Base-by-base conservation (phyloP, 2,113 vertebrate species). In the Phyllostomus discolor region DNA sequence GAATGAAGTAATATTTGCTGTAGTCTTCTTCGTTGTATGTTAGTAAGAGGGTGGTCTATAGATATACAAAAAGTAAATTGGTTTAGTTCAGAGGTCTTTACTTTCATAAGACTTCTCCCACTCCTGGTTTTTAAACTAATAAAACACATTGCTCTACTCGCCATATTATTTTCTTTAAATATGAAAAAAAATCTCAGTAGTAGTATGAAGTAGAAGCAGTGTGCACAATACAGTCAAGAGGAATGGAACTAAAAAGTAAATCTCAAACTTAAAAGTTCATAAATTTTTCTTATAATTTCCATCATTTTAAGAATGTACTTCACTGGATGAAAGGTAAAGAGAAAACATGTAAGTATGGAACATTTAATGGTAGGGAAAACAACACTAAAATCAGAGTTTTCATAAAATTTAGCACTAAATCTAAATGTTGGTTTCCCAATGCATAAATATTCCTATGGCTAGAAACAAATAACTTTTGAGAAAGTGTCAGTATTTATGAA, bases 381-480 rank as follows among this genome's bases (percentile, higher is more conserved):
- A 90, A 92, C 62, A 94, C 26, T 78, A 72, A 96, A 79, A 88
- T 86, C 35, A 54, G 35, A 76, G 31, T 52, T 66, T 90, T 62
- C 50, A 94, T 46, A 91, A 93, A 95, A 88, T 46, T 79, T 50
- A 24, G 38, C 52, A 11, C 41, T 91, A 91, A 93, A 64, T 33
- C 43, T 78, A 91, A 57, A 91, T 59, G 46, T 75, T 33, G 79
- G 78, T 41, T 81, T n/a, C 33, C n/a, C 14, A 67, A 33, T 43
- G 35, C 50, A 73, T 57, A 91, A 52, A 41, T 87, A 43, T 59
- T 91, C 66, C 62, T 91, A 88, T 33, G n/a, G 28, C 54, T 91
- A 88, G 64, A 88, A 91, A 80, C 20, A 94, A 94, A 43, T 72
- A 92, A 94, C 22, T 50, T 94, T 15, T 22, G 38, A 94, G 10